Conservation (phyloP, 2,113 vertebrate genomes). For the Sorex fumeus region DNA sequence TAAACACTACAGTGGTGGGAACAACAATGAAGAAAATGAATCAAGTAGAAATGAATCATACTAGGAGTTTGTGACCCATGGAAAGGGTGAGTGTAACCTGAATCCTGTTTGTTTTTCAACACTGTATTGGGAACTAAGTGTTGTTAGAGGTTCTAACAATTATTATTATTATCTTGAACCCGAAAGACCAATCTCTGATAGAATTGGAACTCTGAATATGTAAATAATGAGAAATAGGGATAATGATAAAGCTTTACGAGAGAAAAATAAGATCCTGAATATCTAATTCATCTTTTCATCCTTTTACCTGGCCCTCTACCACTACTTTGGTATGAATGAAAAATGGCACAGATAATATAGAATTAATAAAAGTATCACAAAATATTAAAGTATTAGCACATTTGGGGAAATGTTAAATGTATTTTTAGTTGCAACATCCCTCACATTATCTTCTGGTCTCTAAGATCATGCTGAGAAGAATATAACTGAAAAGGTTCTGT, state of each 20-base stretch:
- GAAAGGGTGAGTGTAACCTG: not conserved
- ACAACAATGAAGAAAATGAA: not conserved
- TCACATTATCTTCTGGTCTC: not conserved
- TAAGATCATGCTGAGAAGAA: not conserved
- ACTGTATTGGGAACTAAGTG: not conserved
- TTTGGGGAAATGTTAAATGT: not conserved
- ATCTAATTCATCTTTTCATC: not conserved
- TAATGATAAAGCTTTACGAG: not conserved
- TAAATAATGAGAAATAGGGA: not conserved
- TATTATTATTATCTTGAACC: slow-evolving; percentile 19
- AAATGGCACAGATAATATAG: not conserved
- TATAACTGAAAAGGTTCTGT: not conserved
- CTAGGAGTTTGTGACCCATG: not conserved
- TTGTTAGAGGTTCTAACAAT: slow-evolving; percentile 21
- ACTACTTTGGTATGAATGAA: not conserved
- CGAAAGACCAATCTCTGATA: not conserved
- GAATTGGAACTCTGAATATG: not conserved
- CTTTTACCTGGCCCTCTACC: not conserved
- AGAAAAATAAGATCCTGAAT: not conserved
- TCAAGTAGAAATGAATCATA: not conserved
- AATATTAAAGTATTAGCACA: not conserved
- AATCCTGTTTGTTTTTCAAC: not conserved
- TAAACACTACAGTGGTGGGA: not conserved
- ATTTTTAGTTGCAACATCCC: not conserved
- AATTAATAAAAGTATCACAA: not conserved